phyloP scores from a whole-genome alignment of 2,113 vertebrate genomes.

The Orthochromis malagaraziensis region DNA sequence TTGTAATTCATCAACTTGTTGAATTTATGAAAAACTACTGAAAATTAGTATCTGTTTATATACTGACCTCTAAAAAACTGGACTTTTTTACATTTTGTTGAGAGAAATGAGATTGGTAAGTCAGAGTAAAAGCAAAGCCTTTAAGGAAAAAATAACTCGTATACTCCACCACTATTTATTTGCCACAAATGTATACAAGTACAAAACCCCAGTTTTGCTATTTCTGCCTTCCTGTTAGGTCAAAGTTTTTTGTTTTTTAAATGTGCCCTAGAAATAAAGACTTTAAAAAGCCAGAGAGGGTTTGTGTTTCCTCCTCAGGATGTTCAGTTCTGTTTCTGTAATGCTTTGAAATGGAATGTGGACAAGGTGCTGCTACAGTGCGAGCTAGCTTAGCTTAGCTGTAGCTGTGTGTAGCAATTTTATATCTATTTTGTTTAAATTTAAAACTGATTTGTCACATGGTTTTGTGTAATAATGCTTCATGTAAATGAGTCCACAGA shows the following conservation, averaged over 20 bases:
- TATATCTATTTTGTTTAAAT: neutral
- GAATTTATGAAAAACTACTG: neutral
- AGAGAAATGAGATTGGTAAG: neutral
- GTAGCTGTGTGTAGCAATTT: neutral
- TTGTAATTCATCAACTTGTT: neutral
- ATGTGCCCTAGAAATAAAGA: neutral
- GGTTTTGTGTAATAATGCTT: neutral
- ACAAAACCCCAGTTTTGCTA: neutral
- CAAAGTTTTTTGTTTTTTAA: accelerated
- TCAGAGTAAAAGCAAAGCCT: neutral
- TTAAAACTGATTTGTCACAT: neutral
- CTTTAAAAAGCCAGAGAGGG: neutral
- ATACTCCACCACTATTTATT: neutral
- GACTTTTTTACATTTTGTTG: neutral
- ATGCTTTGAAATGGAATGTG: neutral
- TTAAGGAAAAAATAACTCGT: neutral
- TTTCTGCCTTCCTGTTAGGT: neutral
- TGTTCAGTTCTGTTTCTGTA: neutral
- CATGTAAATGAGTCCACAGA: neutral
- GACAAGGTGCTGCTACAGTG: neutral
- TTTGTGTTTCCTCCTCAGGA: neutral
- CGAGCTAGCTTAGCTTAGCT: neutral
- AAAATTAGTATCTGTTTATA: neutral
- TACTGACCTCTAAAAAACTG: neutral
- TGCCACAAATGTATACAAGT: neutral